Conservation (phyloP, 2,888 invertebrate genomes). For the Himalopsyche anomala region DNA sequence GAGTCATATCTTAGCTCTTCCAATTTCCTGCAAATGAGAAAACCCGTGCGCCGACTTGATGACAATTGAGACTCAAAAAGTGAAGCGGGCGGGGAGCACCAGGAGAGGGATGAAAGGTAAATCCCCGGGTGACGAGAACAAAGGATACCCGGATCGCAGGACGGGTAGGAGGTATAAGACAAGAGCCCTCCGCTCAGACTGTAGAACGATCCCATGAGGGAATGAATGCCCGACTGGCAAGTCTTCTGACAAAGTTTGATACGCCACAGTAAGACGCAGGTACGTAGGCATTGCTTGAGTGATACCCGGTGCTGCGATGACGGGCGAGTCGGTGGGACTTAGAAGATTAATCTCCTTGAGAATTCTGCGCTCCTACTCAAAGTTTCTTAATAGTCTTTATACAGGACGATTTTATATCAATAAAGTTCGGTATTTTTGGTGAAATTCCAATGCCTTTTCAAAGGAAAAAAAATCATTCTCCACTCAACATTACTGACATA, state of each 20-base stretch:
- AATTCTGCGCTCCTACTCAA: not conserved
- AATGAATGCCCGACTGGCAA: not conserved
- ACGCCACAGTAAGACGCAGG: not conserved
- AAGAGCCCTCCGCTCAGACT: slow-evolving; percentile 32
- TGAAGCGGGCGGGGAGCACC: not conserved
- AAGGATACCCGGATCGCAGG: slow-evolving; percentile 34
- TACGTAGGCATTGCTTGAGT: slow-evolving; percentile 11
- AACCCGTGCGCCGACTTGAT: not conserved
- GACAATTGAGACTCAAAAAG: slow-evolving; percentile 7
- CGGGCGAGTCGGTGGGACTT: not conserved
- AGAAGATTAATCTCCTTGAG: slow-evolving; percentile 2
- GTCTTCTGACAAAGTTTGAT: slow-evolving; percentile 14
- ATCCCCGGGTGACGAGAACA: slow-evolving; percentile 42
- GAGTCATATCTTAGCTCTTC: slow-evolving; percentile 8
- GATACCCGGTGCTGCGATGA: not conserved
- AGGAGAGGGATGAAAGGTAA: slow-evolving; percentile 36
- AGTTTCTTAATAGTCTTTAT: not conserved
- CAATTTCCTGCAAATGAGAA: not conserved
- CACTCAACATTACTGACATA: too few species aligned
- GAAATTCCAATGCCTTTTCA: too few species aligned
- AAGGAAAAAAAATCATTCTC: too few species aligned
- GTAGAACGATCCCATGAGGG: slow-evolving; percentile 33
- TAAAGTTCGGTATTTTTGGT: not conserved
- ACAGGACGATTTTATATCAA: not conserved
- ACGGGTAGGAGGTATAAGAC: slow-evolving; percentile 35